Evolutionary conservation across 2,888 invertebrate species (phyloP).

Genomic region (Meteorus colon): DNA sequence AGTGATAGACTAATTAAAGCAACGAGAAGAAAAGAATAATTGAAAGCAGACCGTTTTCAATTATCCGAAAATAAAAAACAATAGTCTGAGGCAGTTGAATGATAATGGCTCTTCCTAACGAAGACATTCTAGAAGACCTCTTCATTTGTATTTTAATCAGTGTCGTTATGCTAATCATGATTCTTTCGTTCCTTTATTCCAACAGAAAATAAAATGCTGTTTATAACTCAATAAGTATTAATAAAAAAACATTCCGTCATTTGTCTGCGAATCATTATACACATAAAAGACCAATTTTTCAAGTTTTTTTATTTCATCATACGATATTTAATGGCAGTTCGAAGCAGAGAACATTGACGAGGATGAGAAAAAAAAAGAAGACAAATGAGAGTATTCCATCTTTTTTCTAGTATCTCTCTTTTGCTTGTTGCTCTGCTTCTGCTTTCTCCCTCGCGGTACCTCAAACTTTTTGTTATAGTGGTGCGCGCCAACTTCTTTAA

Average conservation of each 20-base stretch:
- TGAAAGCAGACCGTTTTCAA: slow-evolving; percentile 20
- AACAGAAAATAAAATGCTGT: background rate
- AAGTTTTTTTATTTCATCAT: slow-evolving; percentile 21
- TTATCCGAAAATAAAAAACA: background rate
- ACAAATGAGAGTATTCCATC: slow-evolving; percentile 39
- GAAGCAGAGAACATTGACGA: slow-evolving; percentile 26
- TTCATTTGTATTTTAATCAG: slow-evolving; percentile 84
- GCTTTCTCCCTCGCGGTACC: slow-evolving; percentile 49
- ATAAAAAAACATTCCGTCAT: slow-evolving; percentile 22
- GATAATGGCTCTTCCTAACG: slow-evolving; percentile 73
- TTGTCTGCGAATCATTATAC: slow-evolving; percentile 5
- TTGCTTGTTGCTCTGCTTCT: slow-evolving; percentile 61
- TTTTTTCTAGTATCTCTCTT: slow-evolving; percentile 1
- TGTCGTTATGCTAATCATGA: slow-evolving; percentile 78
- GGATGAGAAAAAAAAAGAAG: background rate
- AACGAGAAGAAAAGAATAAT: slow-evolving; percentile 50
- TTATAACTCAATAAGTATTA: slow-evolving; percentile 30
- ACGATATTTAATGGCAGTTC: background rate
- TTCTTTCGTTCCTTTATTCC: background rate
- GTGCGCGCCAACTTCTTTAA: slow-evolving; percentile 70
- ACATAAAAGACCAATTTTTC: background rate
- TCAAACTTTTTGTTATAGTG: slow-evolving; percentile 41
- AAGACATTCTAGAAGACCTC: slow-evolving; percentile 78
- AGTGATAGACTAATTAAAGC: slow-evolving; percentile 56
- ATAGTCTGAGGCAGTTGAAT: slow-evolving; percentile 49